These are phyloP conservation scores for Hecatera dysodea DNA, from an alignment of 2,888 invertebrate genomes.

Conservation along the genomic window DNA sequence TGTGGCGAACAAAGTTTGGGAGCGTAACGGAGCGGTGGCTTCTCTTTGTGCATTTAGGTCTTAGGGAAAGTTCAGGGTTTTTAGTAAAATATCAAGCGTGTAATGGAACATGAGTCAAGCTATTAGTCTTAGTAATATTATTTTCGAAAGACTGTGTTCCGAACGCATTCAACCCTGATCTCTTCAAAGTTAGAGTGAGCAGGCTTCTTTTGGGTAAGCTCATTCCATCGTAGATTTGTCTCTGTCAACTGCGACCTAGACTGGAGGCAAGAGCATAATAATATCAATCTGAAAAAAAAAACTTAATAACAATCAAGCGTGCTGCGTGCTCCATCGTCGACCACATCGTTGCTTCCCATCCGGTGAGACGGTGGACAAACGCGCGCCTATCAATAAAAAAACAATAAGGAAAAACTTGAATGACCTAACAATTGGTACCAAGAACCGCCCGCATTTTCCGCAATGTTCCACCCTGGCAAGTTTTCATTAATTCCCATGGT, in stretches of 20 bases:
- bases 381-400: not conserved
- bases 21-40: slow-evolving; percentile 16
- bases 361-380: too few relatives aligned
- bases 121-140: not conserved
- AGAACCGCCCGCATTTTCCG: not conserved
- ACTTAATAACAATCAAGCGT: not conserved
- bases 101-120: not conserved
- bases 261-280: too few relatives aligned
- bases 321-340: too few relatives aligned
- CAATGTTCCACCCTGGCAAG: slow-evolving; percentile 8
- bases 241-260: too few relatives aligned
- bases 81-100: not conserved
- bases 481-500: slow-evolving; percentile 39
- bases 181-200: too few relatives aligned
- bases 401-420: not conserved
- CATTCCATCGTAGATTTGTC: too few relatives aligned
- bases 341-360: too few relatives aligned
- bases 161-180: too few relatives aligned
- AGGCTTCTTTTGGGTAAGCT: too few relatives aligned
- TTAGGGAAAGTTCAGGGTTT: slow-evolving; percentile 4
- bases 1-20: slow-evolving; percentile 21
- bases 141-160: not conserved
- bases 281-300: too few relatives aligned
- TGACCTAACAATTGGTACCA: not conserved
- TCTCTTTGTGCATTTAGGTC: not conserved